phyloP scores from a whole-genome alignment of 2,888 invertebrate genomes.

The Orchesella flavescens region DNA sequence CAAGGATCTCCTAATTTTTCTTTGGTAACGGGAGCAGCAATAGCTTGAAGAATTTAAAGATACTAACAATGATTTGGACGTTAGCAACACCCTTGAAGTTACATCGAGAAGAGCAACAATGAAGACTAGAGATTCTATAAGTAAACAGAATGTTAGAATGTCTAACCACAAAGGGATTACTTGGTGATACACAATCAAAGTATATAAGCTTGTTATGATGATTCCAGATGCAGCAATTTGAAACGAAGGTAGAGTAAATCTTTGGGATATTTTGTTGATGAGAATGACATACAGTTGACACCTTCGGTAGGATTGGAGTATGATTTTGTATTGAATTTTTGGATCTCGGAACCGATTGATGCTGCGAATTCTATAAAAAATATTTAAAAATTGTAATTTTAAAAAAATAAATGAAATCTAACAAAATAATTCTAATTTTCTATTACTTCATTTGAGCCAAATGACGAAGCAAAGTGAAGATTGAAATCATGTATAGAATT shows the following conservation, averaged over 20 bases:
- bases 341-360: too few species aligned
- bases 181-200: neutral
- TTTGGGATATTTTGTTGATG: neutral
- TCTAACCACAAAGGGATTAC: neutral
- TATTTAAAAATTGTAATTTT: too few species aligned
- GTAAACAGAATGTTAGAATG: neutral
- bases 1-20: neutral
- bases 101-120: neutral
- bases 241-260: neutral
- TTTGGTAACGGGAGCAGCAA: too few species aligned
- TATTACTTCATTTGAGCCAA: too few species aligned
- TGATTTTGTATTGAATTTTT: neutral
- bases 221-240: neutral
- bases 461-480: neutral
- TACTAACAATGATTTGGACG: neutral
- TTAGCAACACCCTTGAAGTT: neutral
- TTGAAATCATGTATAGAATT: neutral
- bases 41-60: neutral
- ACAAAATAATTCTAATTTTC: too few species aligned
- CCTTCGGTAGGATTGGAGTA: neutral
- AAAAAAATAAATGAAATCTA: too few species aligned
- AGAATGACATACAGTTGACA: neutral
- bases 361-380: too few species aligned
- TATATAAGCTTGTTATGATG: neutral
- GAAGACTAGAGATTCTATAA: neutral